Conservation (phyloP, 2,797 vertebrate species). For the Chelon labrosus region DNA sequence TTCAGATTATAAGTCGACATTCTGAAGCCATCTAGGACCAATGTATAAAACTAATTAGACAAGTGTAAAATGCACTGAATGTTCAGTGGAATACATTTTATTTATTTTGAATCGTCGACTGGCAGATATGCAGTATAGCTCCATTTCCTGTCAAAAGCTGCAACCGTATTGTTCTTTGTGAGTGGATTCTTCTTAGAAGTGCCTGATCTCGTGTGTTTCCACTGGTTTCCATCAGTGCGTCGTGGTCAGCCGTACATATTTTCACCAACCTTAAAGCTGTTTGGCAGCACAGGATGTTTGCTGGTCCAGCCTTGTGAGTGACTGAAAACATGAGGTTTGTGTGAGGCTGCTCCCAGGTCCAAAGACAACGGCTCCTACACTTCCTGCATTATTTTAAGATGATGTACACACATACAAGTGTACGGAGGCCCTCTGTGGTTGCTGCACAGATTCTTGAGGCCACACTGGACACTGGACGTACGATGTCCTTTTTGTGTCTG, state of each 20-base stretch:
- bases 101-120: not conserved
- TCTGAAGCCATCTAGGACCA: not conserved
- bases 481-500: not conserved
- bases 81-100: not conserved
- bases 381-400: slow-evolving; percentile 58
- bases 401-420: slow-evolving; percentile 12
- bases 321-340: slow-evolving; percentile 45
- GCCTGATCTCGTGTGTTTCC: not conserved
- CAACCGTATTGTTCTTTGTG: not conserved
- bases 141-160: not conserved
- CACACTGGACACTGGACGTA: not conserved
- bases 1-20: too few species aligned
- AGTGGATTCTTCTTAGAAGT: not conserved
- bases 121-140: not conserved
- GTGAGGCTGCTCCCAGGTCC: slow-evolving; percentile 43
- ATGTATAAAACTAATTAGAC: not conserved
- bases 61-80: not conserved
- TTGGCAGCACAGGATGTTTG: slow-evolving; percentile 36
- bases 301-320: not conserved
- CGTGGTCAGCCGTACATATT: slow-evolving; percentile 16
- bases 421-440: slow-evolving; percentile 44
- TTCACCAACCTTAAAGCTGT: slow-evolving; percentile 23
- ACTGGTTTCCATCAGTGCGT: slow-evolving; percentile 5
- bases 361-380: slow-evolving; percentile 22
- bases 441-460: slow-evolving; percentile 45